Base-by-base conservation (phyloP, 1,140 invertebrate species). In the Lordiphosa stackelbergi region DNA sequence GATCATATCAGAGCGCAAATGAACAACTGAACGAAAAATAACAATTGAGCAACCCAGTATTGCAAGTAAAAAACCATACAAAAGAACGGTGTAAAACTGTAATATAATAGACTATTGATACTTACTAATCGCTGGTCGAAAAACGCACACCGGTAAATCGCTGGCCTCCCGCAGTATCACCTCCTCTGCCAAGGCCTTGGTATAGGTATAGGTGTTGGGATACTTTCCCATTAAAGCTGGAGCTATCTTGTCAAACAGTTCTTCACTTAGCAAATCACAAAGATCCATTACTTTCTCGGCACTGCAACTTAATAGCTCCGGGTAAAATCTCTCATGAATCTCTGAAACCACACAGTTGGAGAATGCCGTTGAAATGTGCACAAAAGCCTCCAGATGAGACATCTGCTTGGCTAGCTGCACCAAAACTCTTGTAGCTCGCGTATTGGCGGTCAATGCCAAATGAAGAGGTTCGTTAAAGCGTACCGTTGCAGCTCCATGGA, bases 401-500 rank as follows among this genome's bases (percentile, higher is more conserved):
- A 45, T 45, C 6, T 45, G 10, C 12, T 45, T 31, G 22, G 42
- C 42, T 11, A 45, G 7, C n/a, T 91, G 85, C 9, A 92, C 40
- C 8, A 73, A 57, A 3, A 87, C 79, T 9, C 89, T 89, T 1
- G 91, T 92, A 0, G 90, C 91, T 16, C 89, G 85, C 0, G 91
- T 88, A 65, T 92, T 92, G n/a, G 92, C 83, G 0, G 87, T 87
- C 0, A 91, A 85, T 0, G 91, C 90, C 5, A 88, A 85, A 83
- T 91, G 91, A 9, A 96, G 88, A 0, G 92, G 91, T 77, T 96
- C 95, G 69, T 95, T 93, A 87, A 96, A 96, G 89, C 59, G 58
- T 5, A 97, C 91, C 4, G 94, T 95, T 0, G 95, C 96, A 0
- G 95, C 95, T 3, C 90, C 92, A 73, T 97, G 95, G 74, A 97